Conservation (phyloP, 2,113 vertebrate species). For the Polypterus senegalus region DNA sequence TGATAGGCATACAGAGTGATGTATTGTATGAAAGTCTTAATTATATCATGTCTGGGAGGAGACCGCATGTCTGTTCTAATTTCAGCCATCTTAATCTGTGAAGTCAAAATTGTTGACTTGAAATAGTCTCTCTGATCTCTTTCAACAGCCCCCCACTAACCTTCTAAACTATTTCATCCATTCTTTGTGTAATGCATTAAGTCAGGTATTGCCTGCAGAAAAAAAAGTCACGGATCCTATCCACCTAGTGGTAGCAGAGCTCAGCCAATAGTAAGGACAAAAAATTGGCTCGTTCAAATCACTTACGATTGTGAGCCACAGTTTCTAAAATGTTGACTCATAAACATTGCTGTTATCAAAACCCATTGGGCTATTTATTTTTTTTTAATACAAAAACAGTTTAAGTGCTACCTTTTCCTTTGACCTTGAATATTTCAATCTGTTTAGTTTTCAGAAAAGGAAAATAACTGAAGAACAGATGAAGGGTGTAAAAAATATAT, state of each 20-base stretch:
- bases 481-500: not conserved
- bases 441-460: not conserved
- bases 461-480: not conserved
- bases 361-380: not conserved
- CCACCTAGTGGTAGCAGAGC: too few species aligned
- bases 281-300: not conserved
- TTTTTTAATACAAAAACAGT: not conserved
- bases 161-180: not conserved
- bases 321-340: not conserved
- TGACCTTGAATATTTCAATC: not conserved
- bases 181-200: not conserved
- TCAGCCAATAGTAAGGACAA: not conserved
- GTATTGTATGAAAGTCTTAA: not conserved
- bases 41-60: not conserved
- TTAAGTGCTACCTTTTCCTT: too few species aligned
- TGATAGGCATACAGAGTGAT: too few species aligned
- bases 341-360: not conserved
- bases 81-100: not conserved
- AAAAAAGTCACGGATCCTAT: not conserved
- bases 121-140: not conserved
- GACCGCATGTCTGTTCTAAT: not conserved
- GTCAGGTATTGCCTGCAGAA: not conserved
- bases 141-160: too few species aligned
- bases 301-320: not conserved
- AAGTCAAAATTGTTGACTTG: not conserved